Evolutionary conservation across 2,888 invertebrate species (phyloP), one percentile per base, ranked within the genome.

Genomic region (Copidosoma aretas): DNA sequence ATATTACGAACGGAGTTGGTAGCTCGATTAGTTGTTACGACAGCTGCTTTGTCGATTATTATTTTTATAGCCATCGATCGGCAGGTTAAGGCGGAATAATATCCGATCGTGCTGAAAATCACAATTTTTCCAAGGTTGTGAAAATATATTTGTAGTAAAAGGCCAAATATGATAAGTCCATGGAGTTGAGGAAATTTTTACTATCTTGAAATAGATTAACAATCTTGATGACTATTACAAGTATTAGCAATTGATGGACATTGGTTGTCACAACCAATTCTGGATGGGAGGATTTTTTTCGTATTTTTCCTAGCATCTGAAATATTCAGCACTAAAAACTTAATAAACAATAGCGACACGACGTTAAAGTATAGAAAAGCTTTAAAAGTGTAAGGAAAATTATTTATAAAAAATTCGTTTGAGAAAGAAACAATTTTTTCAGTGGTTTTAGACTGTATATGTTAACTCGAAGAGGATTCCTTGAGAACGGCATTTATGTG

Each of bases 401-500:
- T 5, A 52, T 19, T 52, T 52, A 52, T 52, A 22, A 52, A 52
- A 5, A 52, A 52, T 12, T n/a, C n/a, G n/a, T n/a, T 21, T n/a
- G n/a, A 52, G 12, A 52, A 49, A 51, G 51, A 52, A 14, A 10
- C 21, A 46, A 22, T 58, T 52, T 64, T 67, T 67, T 15, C 49
- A 15, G 67, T 39, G 10, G n/a, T 59, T 57, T 67, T 52, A 64
- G 46, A 51, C 41, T 49, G 56, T 61, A 41, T 14, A 53, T 64
- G 21, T 60, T 53, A 22, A 25, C 32, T 54, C 57, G 41, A 19
- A 32, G 21, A 14, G n/a, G 49, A 49, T 25, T 60, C 43, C 60
- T 43, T 22, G 46, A 22, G 59, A 63, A 60, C 68, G 68, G 65
- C 63, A 57, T 32, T 46, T 60, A 32, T 46, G 60, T 65, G 68